Conservation (phyloP, 2,888 invertebrate species). For the Serrognathus titanus region DNA sequence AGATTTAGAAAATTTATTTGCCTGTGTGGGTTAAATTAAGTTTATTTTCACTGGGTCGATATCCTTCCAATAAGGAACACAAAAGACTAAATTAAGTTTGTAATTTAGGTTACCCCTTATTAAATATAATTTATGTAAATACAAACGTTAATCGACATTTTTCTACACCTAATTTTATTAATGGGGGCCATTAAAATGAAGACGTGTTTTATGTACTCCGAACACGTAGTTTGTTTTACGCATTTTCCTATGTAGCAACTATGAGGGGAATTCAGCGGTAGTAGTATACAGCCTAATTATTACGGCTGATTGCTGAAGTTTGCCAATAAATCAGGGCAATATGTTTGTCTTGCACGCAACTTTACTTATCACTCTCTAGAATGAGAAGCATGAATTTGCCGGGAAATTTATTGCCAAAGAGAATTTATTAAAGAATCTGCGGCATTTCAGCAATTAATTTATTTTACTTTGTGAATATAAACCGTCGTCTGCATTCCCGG, state of each 20-base stretch:
- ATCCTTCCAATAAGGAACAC: no score
- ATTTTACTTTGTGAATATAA: no score
- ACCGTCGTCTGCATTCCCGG: no score
- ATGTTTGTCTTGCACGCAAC: constrained; percentile 25
- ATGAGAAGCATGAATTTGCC: constrained; percentile 8
- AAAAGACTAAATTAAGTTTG: no score
- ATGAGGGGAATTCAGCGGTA: not conserved
- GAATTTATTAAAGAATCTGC: no score
- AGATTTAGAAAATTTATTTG: no score
- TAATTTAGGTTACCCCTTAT: not conserved
- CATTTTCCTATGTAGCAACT: not conserved
- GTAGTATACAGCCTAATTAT: constrained; percentile 26
- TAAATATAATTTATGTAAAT: constrained; percentile 1
- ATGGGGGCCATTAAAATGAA: constrained; percentile 7
- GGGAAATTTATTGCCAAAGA: no score
- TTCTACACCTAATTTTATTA: constrained; percentile 9
- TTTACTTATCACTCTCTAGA: constrained; percentile 17
- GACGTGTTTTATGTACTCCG: constrained; percentile 10
- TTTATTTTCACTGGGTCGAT: no score
- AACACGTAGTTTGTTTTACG: constrained; percentile 5
- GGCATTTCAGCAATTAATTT: no score
- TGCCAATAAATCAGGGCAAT: constrained; percentile 24
- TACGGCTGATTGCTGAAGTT: constrained; percentile 26
- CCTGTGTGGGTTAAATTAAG: no score
- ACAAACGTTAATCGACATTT: constrained; percentile 1